Base-by-base conservation (phyloP, 2,797 vertebrate genomes). In the Falco rusticolus region DNA sequence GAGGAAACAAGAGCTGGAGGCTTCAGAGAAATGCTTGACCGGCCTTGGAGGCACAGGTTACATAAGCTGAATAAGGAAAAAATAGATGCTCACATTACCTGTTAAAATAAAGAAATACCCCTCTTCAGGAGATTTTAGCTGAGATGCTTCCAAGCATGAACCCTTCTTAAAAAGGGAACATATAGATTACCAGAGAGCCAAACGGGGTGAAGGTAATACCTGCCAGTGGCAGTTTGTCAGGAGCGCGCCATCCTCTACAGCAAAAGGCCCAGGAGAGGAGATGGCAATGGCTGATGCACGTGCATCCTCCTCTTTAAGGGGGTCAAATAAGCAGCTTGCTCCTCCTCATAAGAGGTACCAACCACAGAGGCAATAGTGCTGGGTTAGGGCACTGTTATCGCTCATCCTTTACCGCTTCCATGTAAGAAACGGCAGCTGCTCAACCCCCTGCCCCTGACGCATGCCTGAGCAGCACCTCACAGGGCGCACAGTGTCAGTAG, bases 401-500 rank as follows among this genome's bases (percentile, higher is more conserved):
- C 75, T 69, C 81, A 53, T 60, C 34, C 41, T 89, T 50, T 41
- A 14, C 43, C 0, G 5, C 45, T 51, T 84, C 81, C 57, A 16
- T 1, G 39, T 8, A 20, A 93, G 79, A 70, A 90, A 37, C 1
- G 7, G 87, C 94, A 94, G 93, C 92, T 95, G 93, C 61, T 81
- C 84, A 51, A 8, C 82, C 95, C 93, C 92, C 96, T 78, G 84
- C 95, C 82, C 96, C 87, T 20, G 56, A 37, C 3, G 2, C 92
- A 85, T 26, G 84, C 78, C 74, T 68, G 84, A 68, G 95, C 93
- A 41, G 91, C 33, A 39, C 91, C 79, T 89, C 74, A 37, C 65
- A 34, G 90, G 92, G 87, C 25, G 79, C 82, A 39, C 89, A 31
- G 71, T 89, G 77, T 59, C 81, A 41, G 89, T 94, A 88, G 96